Conservation (phyloP, 1,140 invertebrate genomes). For the Lysiphlebus fabarum region DNA sequence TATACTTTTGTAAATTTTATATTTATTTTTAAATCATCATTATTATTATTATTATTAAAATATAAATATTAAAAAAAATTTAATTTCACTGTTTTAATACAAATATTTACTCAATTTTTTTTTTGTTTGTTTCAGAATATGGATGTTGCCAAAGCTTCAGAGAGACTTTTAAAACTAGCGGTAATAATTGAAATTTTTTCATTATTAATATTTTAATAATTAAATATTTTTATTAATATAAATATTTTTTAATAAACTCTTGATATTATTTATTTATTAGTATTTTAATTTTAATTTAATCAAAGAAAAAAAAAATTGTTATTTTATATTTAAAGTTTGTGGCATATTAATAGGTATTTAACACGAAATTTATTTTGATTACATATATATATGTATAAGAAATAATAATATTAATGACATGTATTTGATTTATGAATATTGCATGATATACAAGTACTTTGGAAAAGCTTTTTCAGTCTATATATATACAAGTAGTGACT, state of each 20-base stretch:
- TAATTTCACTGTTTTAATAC: no score
- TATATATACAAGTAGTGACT: no score
- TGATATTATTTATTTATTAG: neutral
- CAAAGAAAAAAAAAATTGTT: neutral
- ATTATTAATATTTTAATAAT: constrained; percentile 6
- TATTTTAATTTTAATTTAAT: neutral
- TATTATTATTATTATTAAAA: no score
- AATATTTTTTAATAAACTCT: neutral
- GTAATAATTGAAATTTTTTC: constrained; percentile 57
- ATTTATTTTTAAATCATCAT: no score
- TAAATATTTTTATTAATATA: neutral
- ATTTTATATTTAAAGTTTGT: neutral
- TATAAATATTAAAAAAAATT: no score
- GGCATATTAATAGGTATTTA: no score
- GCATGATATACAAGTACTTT: constrained; percentile 24
- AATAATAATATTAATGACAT: constrained; percentile 34
- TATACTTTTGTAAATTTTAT: no score
- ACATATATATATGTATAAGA: constrained; percentile 20
- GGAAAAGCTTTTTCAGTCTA: neutral
- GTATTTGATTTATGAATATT: constrained; percentile 43
- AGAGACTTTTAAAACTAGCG: constrained; percentile 79
- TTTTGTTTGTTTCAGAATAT: constrained; percentile 69
- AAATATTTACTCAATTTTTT: constrained; percentile 17
- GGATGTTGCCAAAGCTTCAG: constrained; percentile 78
- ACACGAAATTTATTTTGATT: no score